phyloP scores from a whole-genome alignment of 2,797 vertebrate genomes.

The Anguilla marmorata region DNA sequence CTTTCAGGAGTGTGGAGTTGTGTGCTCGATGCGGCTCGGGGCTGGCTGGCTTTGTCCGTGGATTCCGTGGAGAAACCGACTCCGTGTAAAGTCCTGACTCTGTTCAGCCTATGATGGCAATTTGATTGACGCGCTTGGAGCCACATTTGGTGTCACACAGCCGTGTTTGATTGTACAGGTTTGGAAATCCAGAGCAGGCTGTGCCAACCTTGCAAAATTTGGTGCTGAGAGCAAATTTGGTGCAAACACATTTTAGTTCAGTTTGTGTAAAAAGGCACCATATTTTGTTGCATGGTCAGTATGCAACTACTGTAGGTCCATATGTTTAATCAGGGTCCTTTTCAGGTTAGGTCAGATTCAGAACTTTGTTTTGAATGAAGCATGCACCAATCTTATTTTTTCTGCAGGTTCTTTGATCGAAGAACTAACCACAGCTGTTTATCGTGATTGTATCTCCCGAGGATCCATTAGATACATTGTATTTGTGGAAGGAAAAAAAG shows the following conservation, averaged over 20 bases:
- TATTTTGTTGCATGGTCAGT: slow-evolving; percentile 24
- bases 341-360: slow-evolving; percentile 34
- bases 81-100: slow-evolving; percentile 35
- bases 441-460: slow-evolving; percentile 17
- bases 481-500: neutral
- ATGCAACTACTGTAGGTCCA: slow-evolving; percentile 27
- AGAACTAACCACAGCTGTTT: neutral
- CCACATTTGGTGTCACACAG: slow-evolving; percentile 31
- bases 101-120: slow-evolving; percentile 35
- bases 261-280: neutral
- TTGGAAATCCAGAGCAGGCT: slow-evolving; percentile 32
- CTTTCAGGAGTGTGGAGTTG: slow-evolving; percentile 42
- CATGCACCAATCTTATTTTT: slow-evolving; percentile 7
- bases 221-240: neutral
- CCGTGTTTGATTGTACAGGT: slow-evolving; percentile 40
- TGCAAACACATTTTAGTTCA: neutral
- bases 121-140: slow-evolving; percentile 49
- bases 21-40: slow-evolving; percentile 36
- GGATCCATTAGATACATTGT: neutral
- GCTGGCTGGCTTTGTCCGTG: slow-evolving; percentile 41
- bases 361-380: slow-evolving; percentile 37
- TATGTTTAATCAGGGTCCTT: slow-evolving; percentile 30
- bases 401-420: slow-evolving; percentile 6
- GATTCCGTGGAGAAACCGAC: slow-evolving; percentile 38
- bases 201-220: neutral